Base-by-base conservation (phyloP, 2,888 invertebrate species). In the Heliconius erato region DNA sequence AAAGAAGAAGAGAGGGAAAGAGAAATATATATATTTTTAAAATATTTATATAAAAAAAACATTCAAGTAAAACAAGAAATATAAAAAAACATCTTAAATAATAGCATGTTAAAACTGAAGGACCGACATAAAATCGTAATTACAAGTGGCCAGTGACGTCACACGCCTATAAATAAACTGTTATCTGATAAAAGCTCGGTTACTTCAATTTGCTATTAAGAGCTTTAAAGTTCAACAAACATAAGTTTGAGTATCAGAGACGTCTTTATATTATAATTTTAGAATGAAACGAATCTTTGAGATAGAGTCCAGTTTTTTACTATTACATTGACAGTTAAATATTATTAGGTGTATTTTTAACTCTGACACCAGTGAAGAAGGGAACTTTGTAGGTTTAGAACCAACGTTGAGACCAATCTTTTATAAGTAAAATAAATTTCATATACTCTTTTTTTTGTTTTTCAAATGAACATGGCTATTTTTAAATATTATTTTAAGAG, bases 181-280 rank as follows among this genome's bases (percentile, higher is more conserved):
- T 72, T 72, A 72, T 72, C 71, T 44, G 71, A 26, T 72, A 72
- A 72, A 72, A 44, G 71, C 71, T 44, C 71, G 26, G 71, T 44
- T 40, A 40, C 14, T 72, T 72, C 40, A 71, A n/a, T n/a, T 44
- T 44, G 40, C 26, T 16, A 72, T 72, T 44, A n/a, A 72, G 44
- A 44, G 26, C 40, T 72, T 72, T 72, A 72, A 72, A 72, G 71
- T 44, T 72, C 26, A 26, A 72, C 14, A 26, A 12, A 40, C 35
- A 72, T 72, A 44, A 7, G 44, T 26, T 26, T 44, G 12, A 44
- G 71, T 26, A 72, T 44, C 44, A 72, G 71, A 26, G 44, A 26
- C 16, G 40, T 44, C 71, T 72, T 72, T 71, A 69, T 71, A 16
- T 72, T 72, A 26, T 72, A 44, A 72, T 72, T 72, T 72, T 72